Conservation (phyloP, 1,140 invertebrate genomes). For the Drosophila pseudoobscura region DNA sequence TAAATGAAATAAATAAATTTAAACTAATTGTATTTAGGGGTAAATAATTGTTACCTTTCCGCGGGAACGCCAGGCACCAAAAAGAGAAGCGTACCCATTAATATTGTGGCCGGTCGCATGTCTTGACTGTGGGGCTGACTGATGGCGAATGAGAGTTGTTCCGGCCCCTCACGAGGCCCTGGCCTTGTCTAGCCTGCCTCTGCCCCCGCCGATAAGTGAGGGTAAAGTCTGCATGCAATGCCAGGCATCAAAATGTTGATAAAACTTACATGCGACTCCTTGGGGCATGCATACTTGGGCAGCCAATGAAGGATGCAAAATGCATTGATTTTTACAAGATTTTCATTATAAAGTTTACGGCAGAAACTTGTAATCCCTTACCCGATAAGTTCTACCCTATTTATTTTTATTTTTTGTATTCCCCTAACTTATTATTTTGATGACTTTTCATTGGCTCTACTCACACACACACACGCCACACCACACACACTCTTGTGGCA, state of each 20-base stretch:
- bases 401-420: slow-evolving; percentile 47
- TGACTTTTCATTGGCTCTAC: slow-evolving; percentile 53
- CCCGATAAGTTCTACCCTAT: slow-evolving; percentile 22
- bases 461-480: not conserved
- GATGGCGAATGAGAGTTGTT: slow-evolving; percentile 42
- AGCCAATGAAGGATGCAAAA: slow-evolving; percentile 21
- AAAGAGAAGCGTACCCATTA: slow-evolving; percentile 28
- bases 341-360: too few relatives aligned
- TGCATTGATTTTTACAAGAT: too few relatives aligned
- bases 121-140: slow-evolving; percentile 34
- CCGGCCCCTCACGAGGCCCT: slow-evolving; percentile 30
- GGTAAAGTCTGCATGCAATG: slow-evolving; percentile 46
- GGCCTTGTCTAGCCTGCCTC: too few relatives aligned
- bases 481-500: too few relatives aligned
- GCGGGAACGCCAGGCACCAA: slow-evolving; percentile 18
- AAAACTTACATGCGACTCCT: slow-evolving; percentile 4
- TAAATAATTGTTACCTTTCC: slow-evolving; percentile 11
- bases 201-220: slow-evolving; percentile 29
- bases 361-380: too few relatives aligned
- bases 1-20: not conserved
- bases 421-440: slow-evolving; percentile 64
- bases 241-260: slow-evolving; percentile 3
- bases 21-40: too few relatives aligned
- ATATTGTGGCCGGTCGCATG: slow-evolving; percentile 28
- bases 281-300: slow-evolving; percentile 5